Evolutionary conservation across 2,888 invertebrate genomes (phyloP), one percentile per base, ranked within the genome.

Genomic region (Hipparchia semele): DNA sequence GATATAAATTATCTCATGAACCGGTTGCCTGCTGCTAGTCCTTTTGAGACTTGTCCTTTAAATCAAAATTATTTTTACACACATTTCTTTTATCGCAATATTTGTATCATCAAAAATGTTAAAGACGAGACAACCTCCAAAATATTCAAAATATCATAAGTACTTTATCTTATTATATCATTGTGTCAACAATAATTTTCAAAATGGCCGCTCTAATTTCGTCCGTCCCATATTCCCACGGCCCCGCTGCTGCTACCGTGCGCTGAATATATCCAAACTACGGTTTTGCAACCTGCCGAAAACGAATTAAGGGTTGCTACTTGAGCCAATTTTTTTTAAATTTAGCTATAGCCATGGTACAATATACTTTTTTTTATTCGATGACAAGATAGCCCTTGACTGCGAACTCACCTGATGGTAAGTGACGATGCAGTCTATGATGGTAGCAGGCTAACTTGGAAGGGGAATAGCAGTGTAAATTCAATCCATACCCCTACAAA

Each of bases 211-310:
- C 81, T 73, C 87, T 87, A 87, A 86, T 85, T 86, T 84, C 85
- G 89, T 81, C 80, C 81, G 90, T 80, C 84, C 90, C 80, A 90
- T 87, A 86, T 92, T 91, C 90, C 84, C 88, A 89, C 89, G 88
- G 85, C 83, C 82, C 78, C 77, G 79, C 9, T 69, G 75, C 68
- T 66, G 70, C 49, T 49, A 6, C 49, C 23, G 5, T 59, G 68
- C 39, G 67, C 69, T 62, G 68, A 70, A 74, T 77, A 74, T 73
- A 76, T 74, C 70, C 69, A 67, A 72, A 72, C 71, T 46, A 78
- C 76, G 80, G 84, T 90, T 90, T 90, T 86, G 89, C 87, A 90
- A 88, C 79, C 73, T 70, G 9, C n/a, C 51, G 64, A 58, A 58
- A 23, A 9, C 68, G 33, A 12, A 7, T 2, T 6, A 10, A 2